Percentiles rank a stretch among this genome's conserved stretches.
Conservation (phyloP, 1,140 invertebrate species). For the Panagrolaimus sp. region DNA sequence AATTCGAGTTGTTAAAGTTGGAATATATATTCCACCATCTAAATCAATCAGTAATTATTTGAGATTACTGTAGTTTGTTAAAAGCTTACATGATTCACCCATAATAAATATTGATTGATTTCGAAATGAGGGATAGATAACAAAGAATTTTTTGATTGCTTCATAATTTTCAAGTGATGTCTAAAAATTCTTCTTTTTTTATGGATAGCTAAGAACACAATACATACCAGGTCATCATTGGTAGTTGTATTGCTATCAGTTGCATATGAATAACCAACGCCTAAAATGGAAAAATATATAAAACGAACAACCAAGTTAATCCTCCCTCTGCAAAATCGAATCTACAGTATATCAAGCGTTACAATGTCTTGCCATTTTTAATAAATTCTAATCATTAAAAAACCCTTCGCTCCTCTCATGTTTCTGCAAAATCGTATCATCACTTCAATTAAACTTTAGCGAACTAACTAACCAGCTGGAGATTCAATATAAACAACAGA, state of each 20-base stretch:
- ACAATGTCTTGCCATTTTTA: too few species aligned
- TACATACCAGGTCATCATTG: conserved; percentile 55
- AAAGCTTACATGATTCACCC: conserved; percentile 61
- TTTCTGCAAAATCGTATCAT: too few species aligned
- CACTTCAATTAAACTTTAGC: neutral
- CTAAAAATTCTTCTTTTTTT: neutral
- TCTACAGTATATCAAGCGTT: too few species aligned
- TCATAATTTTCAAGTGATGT: conserved; percentile 59
- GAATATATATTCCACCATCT: conserved; percentile 42
- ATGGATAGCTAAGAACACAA: too few species aligned
- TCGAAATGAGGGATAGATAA: conserved; percentile 61
- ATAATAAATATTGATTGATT: conserved; percentile 60
- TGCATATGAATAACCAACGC: conserved; percentile 63
- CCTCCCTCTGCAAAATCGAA: too few species aligned
- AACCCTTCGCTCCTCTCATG: too few species aligned
- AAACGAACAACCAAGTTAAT: too few species aligned
- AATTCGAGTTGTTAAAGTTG: conserved; percentile 56
- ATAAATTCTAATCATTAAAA: too few species aligned
- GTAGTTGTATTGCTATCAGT: conserved; percentile 58
- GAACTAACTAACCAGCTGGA: conserved; percentile 62
- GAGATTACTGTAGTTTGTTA: too few species aligned
- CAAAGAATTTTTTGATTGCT: conserved; percentile 61
- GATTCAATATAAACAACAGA: conserved; percentile 68
- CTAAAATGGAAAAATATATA: too few species aligned
- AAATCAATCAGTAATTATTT: too few species aligned